Evolutionary conservation across 2,888 invertebrate species (phyloP).

Genomic region (Perdita meconis): DNA sequence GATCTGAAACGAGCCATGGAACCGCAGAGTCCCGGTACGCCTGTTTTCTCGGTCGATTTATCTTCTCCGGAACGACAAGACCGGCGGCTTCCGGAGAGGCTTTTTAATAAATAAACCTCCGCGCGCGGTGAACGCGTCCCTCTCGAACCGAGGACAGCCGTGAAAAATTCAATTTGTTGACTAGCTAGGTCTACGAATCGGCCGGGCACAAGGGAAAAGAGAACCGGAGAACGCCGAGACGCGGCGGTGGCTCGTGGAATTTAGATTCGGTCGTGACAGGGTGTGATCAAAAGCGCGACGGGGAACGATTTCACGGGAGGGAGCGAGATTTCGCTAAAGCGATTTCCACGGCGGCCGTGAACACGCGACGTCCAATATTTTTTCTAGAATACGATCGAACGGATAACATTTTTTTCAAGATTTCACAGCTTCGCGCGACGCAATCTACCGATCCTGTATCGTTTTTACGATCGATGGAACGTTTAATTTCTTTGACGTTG

Average conservation of each 20-base stretch:
- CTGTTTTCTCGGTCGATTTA: conserved; percentile 55
- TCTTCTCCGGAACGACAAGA: conserved; percentile 6
- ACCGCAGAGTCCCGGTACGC: conserved; percentile 16
- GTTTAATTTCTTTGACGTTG: no score
- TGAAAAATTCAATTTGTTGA: conserved; percentile 54
- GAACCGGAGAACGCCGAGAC: neutral
- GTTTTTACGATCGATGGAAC: no score
- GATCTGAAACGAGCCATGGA: conserved; percentile 9
- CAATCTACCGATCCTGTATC: no score
- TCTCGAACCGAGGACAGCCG: conserved; percentile 1
- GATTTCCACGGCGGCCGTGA: neutral
- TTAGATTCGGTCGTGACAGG: conserved; percentile 12
- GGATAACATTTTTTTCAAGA: no score
- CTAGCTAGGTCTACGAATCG: conserved; percentile 9
- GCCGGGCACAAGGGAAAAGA: neutral
- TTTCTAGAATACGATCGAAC: no score
- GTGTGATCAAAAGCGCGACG: conserved; percentile 14
- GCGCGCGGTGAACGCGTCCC: conserved; percentile 1
- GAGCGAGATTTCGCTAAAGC: conserved; percentile 2
- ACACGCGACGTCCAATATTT: neutral
- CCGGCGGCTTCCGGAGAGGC: neutral
- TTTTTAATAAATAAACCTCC: conserved; percentile 60
- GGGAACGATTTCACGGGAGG: conserved; percentile 12
- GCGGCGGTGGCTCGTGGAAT: conserved; percentile 6
- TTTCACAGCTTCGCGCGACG: no score